Conservation (phyloP, 2,113 vertebrate species). For the Cranoglanis bouderius region DNA sequence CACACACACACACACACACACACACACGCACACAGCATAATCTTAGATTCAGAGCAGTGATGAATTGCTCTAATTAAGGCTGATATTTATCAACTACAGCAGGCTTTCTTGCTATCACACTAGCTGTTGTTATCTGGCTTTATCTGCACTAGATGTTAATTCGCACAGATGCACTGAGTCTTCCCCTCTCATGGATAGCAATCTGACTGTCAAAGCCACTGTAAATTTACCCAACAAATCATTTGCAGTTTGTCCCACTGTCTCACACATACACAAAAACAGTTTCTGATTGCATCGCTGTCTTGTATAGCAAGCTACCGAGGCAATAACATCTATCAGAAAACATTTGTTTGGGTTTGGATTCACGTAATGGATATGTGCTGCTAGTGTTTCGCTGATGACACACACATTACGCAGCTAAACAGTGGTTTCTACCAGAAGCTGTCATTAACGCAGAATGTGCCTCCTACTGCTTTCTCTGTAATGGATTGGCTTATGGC, state of each 20-base stretch:
- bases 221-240: slow-evolving; percentile 43
- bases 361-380: slow-evolving; percentile 5
- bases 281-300: background rate
- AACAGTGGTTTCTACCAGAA: slow-evolving; percentile 3
- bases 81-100: slow-evolving; percentile 17
- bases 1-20: slow-evolving; percentile 23
- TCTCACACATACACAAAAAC: slow-evolving; percentile 27
- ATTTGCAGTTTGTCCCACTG: slow-evolving; percentile 1
- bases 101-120: slow-evolving; percentile 15
- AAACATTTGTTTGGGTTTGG: slow-evolving; percentile 26
- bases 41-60: slow-evolving; percentile 13
- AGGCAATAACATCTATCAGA: slow-evolving; percentile 20
- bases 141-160: slow-evolving; percentile 13
- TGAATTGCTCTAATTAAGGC: slow-evolving; percentile 28
- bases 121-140: background rate
- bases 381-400: slow-evolving; percentile 14
- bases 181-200: slow-evolving; percentile 26
- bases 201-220: slow-evolving; percentile 34
- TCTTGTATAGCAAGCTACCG: background rate
- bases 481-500: background rate
- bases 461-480: background rate
- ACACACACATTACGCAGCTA: slow-evolving; percentile 6
- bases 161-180: slow-evolving; percentile 17
- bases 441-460: slow-evolving; percentile 23
- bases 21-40: slow-evolving; percentile 5